phyloP scores from a whole-genome alignment of 2,888 invertebrate species.

The Lycaena phlaeas region DNA sequence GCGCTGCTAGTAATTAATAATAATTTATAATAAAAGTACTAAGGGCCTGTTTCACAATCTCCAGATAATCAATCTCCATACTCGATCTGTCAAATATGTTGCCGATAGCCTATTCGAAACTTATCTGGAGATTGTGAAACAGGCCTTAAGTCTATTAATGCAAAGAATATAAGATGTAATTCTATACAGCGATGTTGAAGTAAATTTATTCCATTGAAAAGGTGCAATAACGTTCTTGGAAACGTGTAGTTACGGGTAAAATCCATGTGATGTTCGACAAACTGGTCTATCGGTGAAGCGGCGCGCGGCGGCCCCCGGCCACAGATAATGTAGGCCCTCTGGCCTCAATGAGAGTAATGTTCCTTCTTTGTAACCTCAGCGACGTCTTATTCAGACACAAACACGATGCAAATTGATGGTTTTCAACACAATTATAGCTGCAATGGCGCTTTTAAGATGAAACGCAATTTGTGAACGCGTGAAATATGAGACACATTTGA shows the following conservation, averaged over 20 bases:
- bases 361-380: slow-evolving; percentile 62
- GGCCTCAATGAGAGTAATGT: slow-evolving; percentile 65
- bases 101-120: too few relatives aligned
- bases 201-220: too few relatives aligned
- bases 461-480: neutral
- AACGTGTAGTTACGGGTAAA: slow-evolving; percentile 11
- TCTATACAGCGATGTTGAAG: neutral
- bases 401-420: slow-evolving; percentile 60
- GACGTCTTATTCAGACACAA: slow-evolving; percentile 68
- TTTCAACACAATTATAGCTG: slow-evolving; percentile 61
- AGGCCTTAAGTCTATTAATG: too few relatives aligned
- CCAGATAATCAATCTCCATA: too few relatives aligned
- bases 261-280: slow-evolving; percentile 17
- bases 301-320: slow-evolving; percentile 42
- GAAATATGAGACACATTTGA: neutral
- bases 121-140: too few relatives aligned
- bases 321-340: slow-evolving; percentile 50
- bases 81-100: too few relatives aligned
- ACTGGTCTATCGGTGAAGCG: slow-evolving; percentile 17
- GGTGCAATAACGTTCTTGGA: too few relatives aligned
- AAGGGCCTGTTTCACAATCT: too few relatives aligned
- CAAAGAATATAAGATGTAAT: neutral
- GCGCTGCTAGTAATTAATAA: too few relatives aligned
- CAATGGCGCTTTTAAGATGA: slow-evolving; percentile 24
- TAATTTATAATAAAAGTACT: too few relatives aligned